phyloP scores from a whole-genome alignment of 2,113 vertebrate species.

The Laticauda colubrina region DNA sequence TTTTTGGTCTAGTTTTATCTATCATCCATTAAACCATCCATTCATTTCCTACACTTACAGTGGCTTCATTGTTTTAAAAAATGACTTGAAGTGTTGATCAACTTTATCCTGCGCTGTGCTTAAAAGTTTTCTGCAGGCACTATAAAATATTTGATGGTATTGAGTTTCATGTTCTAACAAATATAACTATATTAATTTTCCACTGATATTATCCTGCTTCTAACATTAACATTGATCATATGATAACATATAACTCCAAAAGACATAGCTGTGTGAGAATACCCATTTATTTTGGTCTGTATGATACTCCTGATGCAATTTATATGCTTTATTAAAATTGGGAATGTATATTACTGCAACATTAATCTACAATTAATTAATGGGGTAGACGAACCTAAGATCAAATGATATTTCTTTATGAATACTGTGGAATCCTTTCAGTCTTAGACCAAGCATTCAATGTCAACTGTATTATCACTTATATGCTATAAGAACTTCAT shows the following conservation, averaged over 20 bases:
- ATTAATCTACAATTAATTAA: neutral
- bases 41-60: neutral
- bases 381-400: neutral
- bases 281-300: neutral
- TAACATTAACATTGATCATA: neutral
- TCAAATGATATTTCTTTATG: neutral
- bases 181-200: neutral
- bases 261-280: neutral
- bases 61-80: neutral
- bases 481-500: neutral
- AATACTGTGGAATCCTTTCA: neutral
- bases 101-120: neutral
- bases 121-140: neutral
- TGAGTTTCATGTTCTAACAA: neutral
- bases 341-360: neutral
- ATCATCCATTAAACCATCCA: neutral
- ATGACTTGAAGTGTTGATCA: neutral
- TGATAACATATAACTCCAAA: neutral
- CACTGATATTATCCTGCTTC: neutral
- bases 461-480: neutral
- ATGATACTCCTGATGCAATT: neutral
- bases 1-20: neutral
- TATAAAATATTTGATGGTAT: neutral
- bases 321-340: neutral
- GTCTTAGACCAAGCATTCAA: neutral